Base-by-base conservation (phyloP, 2,113 vertebrate species). In the Cochlearius cochlearius region DNA sequence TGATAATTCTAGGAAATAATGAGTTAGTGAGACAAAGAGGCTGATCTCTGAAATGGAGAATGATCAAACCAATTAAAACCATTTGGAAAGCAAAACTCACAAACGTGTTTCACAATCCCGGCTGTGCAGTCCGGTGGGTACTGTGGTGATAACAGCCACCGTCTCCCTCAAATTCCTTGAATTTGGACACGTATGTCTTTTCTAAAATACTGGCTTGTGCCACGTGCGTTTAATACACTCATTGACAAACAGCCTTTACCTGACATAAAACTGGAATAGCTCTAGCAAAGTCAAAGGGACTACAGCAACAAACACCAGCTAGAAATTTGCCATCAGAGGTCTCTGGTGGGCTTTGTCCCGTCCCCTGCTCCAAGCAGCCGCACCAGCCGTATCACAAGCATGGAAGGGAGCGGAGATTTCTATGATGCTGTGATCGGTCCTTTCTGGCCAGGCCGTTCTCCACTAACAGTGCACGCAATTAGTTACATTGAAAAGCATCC, bases 201-300 rank as follows among this genome's bases (percentile, higher is more conserved):
- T 63, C 20, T 38, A 29, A 91, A 77, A 55, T 43, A 36, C 18
- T 66, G 23, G 2, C 27, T 55, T 82, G 29, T 78, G 50, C 50
- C 34, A 19, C 16, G 8, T 50, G 5, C 0, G 0, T 64, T 71
- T 66, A 45, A 19, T 50, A 11, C 1, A 2, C 29, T 49, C 14
- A 21, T 3, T 47, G 58, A 20, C 4, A 38, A 74, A 20, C 8
- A 63, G 20, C 58, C 18, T 86, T 78, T 50, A 18, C 19, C 26
- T 39, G 43, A 75, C 60, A 38, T 56, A 68, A 81, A 79, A 45
- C 43, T 47, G 16, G 16, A 62, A 5, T 49, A 60, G 12, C 32
- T 81, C 8, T 29, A 32, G 62, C 15, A 39, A 92, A 64, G 25
- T 81, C 11, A 7, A 56, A 67, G 39, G 30, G 66, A 49, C 52